Evolutionary conservation across 2,797 vertebrate genomes (phyloP), one percentile per base, ranked within the genome.

Genomic region (Miichthys miiuy): DNA sequence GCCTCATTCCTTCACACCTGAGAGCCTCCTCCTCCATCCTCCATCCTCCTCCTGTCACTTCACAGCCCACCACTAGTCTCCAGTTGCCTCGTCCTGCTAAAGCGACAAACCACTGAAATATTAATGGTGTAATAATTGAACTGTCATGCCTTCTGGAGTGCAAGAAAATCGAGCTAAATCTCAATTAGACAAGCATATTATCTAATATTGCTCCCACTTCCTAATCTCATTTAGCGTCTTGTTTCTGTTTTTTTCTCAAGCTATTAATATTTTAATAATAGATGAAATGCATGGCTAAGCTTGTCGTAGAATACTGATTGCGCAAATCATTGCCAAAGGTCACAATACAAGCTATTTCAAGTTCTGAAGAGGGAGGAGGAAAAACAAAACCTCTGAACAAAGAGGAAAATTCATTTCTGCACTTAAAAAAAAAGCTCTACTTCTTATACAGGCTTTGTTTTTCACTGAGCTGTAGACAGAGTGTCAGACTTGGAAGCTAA

Each of bases 141-240:
- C 86, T 79, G 72, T 88, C 86, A 86, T 63, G 87, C 79, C 71
- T 81, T 79, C 62, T 71, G 61, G 93, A 89, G 69, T 79, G 82
- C 82, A 64, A 72, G 80, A 87, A 90, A 89, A 91, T 80, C 1
- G 64, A 88, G 81, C 73, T 75, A 88, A 92, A 92, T 94, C 81
- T 91, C 86, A 92, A 91, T 94, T 89, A 93, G 84, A 80, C 78
- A 82, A 80, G 89, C 86, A 87, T 88, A 90, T 94, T 89, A 91
- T 88, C 85, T 89, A 86, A 84, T 90, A 90, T 90, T 74, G 75
- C 82, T 85, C 62, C 77, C 74, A 75, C 81, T 87, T 89, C 78
- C 84, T 90, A 87, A 94, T 93, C 91, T 85, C 86, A 89, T 93
- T 91, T 79, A 48, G 80, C 14, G 20, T 75, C 72, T 77, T 92